These are phyloP conservation scores for Mythimna albipuncta DNA, from an alignment of 2,888 invertebrate species.

Conservation along the genomic window DNA sequence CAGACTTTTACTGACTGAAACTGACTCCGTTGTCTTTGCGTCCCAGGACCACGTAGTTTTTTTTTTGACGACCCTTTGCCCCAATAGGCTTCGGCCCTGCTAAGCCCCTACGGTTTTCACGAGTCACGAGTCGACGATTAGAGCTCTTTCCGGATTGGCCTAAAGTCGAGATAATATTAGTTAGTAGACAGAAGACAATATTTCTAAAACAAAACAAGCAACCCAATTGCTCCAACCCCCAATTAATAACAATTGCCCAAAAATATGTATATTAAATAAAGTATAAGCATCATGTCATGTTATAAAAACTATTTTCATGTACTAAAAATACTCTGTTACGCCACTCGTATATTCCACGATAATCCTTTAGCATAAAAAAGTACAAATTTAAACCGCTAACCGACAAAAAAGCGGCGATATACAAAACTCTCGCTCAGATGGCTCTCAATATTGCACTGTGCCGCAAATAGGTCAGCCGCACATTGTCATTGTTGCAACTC, in stretches of 20 bases:
- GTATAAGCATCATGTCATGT: background rate
- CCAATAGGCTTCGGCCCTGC: too few species aligned
- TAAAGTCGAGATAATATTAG: too few species aligned
- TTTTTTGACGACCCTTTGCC: too few species aligned
- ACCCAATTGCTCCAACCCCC: background rate
- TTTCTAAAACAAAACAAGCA: too few species aligned
- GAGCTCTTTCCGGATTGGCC: too few species aligned
- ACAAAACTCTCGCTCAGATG: constrained; percentile 60
- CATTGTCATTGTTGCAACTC: constrained; percentile 60
- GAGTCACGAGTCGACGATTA: too few species aligned
- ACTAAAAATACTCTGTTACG: background rate
- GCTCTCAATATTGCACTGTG: constrained; percentile 57
- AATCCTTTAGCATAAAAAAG: constrained; percentile 25
- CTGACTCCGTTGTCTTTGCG: too few species aligned
- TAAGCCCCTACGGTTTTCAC: too few species aligned
- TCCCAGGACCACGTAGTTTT: too few species aligned
- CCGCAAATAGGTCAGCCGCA: constrained; percentile 63
- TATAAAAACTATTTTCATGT: background rate
- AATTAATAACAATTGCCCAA: background rate
- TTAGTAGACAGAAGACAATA: too few species aligned
- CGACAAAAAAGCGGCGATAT: constrained; percentile 41
- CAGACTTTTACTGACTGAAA: too few species aligned
- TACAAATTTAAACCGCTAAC: constrained; percentile 25
- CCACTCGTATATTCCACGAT: background rate
- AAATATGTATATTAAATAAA: background rate